Evolutionary conservation across 2,113 vertebrate species (phyloP).

Genomic region (Salvelinus namaycush): DNA sequence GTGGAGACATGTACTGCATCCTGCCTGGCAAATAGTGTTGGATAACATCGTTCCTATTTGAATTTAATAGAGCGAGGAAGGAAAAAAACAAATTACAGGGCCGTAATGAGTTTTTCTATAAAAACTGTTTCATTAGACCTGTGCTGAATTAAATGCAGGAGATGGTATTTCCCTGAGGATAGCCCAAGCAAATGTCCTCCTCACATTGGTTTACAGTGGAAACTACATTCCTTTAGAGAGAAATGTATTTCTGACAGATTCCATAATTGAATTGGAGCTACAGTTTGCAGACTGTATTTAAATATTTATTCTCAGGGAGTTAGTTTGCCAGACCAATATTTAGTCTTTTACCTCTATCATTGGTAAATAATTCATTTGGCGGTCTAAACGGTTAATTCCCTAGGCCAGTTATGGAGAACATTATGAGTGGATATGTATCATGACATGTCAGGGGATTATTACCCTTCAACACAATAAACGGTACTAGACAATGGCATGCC

Average conservation of each 20-base stretch:
- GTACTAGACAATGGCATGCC: no score
- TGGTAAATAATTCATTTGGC: neutral
- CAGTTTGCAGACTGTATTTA: neutral
- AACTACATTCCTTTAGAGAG: constrained; percentile 4
- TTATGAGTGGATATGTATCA: no score
- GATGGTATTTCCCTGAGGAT: constrained; percentile 19
- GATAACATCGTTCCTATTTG: constrained; percentile 15
- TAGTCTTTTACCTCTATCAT: neutral
- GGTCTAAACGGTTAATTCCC: no score
- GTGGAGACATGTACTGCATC: constrained; percentile 14
- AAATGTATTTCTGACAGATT: constrained; percentile 24
- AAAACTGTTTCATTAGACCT: constrained; percentile 44
- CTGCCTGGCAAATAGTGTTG: constrained; percentile 22
- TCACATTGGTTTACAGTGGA: neutral
- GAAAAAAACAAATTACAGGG: constrained; percentile 23
- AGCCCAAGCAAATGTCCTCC: constrained; percentile 2
- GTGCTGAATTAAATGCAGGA: constrained; percentile 17
- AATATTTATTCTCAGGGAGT: constrained; percentile 7
- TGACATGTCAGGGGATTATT: no score
- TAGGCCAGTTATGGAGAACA: no score
- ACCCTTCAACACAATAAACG: no score
- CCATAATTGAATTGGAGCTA: constrained; percentile 34
- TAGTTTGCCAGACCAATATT: neutral
- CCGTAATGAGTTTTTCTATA: constrained; percentile 46
- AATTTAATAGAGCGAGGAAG: constrained; percentile 22